Evolutionary conservation across 2,888 invertebrate genomes (phyloP), one percentile per base, ranked within the genome.

Genomic region (Apotomis capreana): DNA sequence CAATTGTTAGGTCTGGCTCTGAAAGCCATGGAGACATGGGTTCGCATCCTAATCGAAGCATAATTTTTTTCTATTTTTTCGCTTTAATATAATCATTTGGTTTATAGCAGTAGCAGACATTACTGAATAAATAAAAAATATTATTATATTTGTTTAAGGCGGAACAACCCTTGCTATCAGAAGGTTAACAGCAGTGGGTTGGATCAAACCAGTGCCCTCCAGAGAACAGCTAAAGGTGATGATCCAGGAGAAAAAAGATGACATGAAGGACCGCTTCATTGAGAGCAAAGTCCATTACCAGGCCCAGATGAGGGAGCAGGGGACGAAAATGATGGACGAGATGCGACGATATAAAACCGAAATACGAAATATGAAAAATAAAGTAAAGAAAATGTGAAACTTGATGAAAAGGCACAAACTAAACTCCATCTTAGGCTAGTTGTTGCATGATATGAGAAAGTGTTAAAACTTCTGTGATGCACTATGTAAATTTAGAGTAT

Each of bases 101-200:
- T 26, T 26, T 26, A 26, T 26, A 26, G 26, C 26, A 26, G 26
- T 26, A 26, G 26, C 26, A 26, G 26, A 26, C 26, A 26, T 26
- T 26, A 26, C 26, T 26, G 26, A 26, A 26, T 40, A 40, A 40
- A 40, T 40, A 26, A 26, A 26, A 26, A 26, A 26, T 26, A 26
- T 26, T 26, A 40, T 40, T 40, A 6, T 6, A 75, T 75, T 76
- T 73, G 64, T 87, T 89, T 37, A 78, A 96, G 97, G 97, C 78
- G 97, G 97, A 60, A 98, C 98, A 26, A 98, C 98, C 15, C 88
- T 96, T 83, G 95, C 97, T 6, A 98, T 98, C 72, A 97, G 95
- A 80, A 96, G 96, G 82, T 92, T 99, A 77, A 96, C 95, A 78
- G 94, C 95, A 79, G 94, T 95, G 85, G 98, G 98, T 64, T 96